Evolutionary conservation across 2,888 invertebrate genomes (phyloP).

Genomic region (Subacronicta megacephala): DNA sequence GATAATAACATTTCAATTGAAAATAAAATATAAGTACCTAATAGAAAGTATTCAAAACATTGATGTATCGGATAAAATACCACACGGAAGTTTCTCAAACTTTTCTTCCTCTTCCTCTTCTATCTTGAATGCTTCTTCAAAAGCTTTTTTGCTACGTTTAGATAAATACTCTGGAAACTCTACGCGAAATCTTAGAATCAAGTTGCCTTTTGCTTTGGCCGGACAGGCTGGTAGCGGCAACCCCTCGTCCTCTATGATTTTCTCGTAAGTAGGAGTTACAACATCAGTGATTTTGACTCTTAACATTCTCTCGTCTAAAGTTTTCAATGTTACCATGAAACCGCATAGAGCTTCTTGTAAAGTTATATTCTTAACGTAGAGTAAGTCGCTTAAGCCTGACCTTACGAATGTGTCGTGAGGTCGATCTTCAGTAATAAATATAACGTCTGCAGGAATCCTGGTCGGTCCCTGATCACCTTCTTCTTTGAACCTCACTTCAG

Average conservation of each 20-base stretch:
- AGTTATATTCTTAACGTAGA: conserved; percentile 90
- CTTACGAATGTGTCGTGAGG: conserved; percentile 92
- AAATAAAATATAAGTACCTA: neutral
- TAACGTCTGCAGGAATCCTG: conserved; percentile 93
- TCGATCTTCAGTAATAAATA: conserved; percentile 93
- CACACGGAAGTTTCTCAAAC: conserved; percentile 77
- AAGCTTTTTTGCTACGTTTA: conserved; percentile 77
- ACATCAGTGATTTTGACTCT: conserved; percentile 93
- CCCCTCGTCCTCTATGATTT: conserved; percentile 92
- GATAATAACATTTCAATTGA: neutral
- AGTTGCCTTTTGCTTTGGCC: conserved; percentile 91
- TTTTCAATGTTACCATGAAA: conserved; percentile 90
- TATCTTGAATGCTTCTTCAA: conserved; percentile 79
- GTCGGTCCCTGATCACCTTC: conserved; percentile 95
- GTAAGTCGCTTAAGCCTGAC: conserved; percentile 91
- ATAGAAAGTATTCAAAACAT: conserved; percentile 3
- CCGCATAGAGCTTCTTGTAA: conserved; percentile 93
- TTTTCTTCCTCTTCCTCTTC: conserved; percentile 75
- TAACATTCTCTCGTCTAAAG: conserved; percentile 92
- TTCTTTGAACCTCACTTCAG: conserved; percentile 93
- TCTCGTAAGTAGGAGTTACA: conserved; percentile 92
- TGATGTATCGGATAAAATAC: conserved; percentile 62
- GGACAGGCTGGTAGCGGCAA: conserved; percentile 91
- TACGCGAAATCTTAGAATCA: conserved; percentile 91
- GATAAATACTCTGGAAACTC: conserved; percentile 82